Percentiles rank a stretch among this genome's conserved stretches.
phyloP scores from a whole-genome alignment of 2,113 vertebrate genomes.

The Gambusia affinis region DNA sequence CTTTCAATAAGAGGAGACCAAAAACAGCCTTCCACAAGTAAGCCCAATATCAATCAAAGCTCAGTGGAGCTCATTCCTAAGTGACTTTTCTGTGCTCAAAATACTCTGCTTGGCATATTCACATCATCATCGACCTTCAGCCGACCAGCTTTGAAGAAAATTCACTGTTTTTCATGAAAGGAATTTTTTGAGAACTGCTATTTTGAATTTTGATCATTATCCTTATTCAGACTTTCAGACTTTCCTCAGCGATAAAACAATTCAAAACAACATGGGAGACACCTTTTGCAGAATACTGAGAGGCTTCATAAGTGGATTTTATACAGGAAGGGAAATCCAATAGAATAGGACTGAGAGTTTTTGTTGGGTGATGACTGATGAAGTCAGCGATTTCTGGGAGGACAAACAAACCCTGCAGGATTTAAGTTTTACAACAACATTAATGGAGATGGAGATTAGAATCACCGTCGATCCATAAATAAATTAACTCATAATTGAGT shows the following conservation, averaged over 20 bases:
- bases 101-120: constrained; percentile 8
- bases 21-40: neutral
- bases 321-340: constrained; percentile 3
- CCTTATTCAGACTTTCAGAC: neutral
- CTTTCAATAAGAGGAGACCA: neutral
- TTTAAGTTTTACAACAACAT: constrained; percentile 37
- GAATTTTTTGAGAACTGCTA: constrained; percentile 1
- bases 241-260: neutral
- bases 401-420: constrained; percentile 16
- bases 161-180: constrained; percentile 8
- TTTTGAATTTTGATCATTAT: constrained; percentile 1
- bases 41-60: constrained; percentile 27
- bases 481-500: constrained; percentile 40
- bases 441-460: constrained; percentile 29
- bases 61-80: constrained; percentile 38
- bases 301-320: neutral
- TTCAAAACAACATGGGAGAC: neutral
- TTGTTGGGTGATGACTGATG: neutral
- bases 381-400: constrained; percentile 5
- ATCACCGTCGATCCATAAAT: constrained; percentile 26
- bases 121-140: neutral
- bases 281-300: neutral
- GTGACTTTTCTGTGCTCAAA: constrained; percentile 35
- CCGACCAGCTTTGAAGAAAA: constrained; percentile 23
- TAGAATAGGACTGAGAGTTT: neutral